These are phyloP conservation scores for Natrix natrix DNA, from an alignment of 2,797 vertebrate species.

Conservation along the genomic window DNA sequence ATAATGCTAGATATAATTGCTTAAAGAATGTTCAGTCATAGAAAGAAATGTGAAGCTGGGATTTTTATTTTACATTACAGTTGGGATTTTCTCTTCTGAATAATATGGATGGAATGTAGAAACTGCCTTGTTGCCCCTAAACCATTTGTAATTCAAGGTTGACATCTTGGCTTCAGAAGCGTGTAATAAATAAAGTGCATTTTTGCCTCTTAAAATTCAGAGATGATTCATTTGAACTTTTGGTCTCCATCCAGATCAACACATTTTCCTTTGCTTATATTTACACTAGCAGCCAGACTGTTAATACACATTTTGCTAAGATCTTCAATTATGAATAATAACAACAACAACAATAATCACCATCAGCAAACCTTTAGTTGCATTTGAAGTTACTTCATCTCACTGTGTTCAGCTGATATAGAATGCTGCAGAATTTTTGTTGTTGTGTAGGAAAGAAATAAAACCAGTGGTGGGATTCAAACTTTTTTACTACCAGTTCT, in stretches of 20 bases:
- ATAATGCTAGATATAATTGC: constrained; percentile 29
- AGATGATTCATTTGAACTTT: background rate
- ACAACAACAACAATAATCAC: background rate
- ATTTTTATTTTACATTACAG: constrained; percentile 44
- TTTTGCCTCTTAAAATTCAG: constrained; percentile 15
- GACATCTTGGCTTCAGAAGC: background rate
- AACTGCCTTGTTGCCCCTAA: background rate
- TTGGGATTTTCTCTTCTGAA: constrained; percentile 25
- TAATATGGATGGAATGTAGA: constrained; percentile 23
- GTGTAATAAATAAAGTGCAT: background rate
- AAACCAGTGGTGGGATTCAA: no score
- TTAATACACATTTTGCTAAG: background rate
- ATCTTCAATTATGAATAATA: background rate
- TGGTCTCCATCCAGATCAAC: background rate
- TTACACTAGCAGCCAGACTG: background rate
- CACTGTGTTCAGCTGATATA: background rate
- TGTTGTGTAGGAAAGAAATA: no score
- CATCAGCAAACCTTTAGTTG: background rate
- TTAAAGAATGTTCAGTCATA: constrained; percentile 36
- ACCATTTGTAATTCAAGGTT: constrained; percentile 6
- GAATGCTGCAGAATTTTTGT: background rate
- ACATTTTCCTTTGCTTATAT: constrained; percentile 1
- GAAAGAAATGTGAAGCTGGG: constrained; percentile 46
- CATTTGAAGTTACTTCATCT: background rate
- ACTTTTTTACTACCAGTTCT: no score